These are phyloP conservation scores for Drosophila ustulata DNA, from an alignment of 2,888 invertebrate species.

Conservation along the genomic window DNA sequence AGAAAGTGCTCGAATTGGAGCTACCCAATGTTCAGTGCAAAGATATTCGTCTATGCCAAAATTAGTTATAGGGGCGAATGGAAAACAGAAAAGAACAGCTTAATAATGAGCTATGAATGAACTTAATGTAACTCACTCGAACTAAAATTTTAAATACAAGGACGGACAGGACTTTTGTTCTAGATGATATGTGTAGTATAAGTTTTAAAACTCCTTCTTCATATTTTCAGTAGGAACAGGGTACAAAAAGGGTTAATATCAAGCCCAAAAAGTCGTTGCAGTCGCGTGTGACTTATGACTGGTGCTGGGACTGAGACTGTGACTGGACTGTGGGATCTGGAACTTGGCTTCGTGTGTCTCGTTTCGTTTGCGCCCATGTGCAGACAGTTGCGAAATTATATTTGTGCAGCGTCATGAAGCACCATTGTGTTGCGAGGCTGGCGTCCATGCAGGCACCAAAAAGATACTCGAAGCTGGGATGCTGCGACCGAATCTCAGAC, in stretches of 20 bases:
- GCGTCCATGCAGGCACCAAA: conserved; percentile 33
- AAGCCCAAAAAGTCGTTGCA: conserved; percentile 70
- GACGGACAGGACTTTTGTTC: too few species aligned
- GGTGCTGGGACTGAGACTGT: conserved; percentile 17
- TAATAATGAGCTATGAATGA: too few species aligned
- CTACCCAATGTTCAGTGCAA: not conserved
- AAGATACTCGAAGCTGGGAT: conserved; percentile 18
- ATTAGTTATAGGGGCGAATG: too few species aligned
- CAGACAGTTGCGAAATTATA: conserved; percentile 84
- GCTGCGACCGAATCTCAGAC: conserved; percentile 7
- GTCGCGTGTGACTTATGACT: conserved; percentile 79
- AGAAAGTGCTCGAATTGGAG: not conserved
- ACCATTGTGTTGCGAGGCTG: conserved; percentile 65
- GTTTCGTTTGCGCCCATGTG: conserved; percentile 79
- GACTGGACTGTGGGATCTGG: conserved; percentile 14
- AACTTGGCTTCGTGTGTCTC: conserved; percentile 53
- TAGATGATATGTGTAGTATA: too few species aligned
- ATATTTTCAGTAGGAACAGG: not conserved
- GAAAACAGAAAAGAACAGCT: too few species aligned
- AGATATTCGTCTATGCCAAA: too few species aligned
- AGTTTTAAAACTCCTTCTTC: not conserved
- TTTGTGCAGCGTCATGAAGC: conserved; percentile 77
- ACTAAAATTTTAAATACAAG: too few species aligned
- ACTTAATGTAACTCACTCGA: too few species aligned
- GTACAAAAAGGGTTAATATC: conserved; percentile 44